Evolutionary conservation across 2,113 vertebrate species (phyloP), one percentile per base, ranked within the genome.

Genomic region (Oceanodroma tethys): DNA sequence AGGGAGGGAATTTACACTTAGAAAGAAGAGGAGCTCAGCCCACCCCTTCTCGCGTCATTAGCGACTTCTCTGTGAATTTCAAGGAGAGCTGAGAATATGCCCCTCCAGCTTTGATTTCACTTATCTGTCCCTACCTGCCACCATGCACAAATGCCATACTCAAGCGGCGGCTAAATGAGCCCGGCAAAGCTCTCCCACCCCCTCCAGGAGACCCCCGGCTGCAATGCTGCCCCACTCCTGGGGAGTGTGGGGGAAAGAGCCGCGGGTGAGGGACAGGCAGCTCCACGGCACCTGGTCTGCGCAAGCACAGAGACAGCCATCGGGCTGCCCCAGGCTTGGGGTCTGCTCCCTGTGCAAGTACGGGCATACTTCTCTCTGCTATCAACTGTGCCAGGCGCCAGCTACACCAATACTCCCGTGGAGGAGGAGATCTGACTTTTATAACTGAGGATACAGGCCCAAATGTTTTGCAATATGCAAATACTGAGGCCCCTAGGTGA

Each of bases 61-160:
- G 42, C 52, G 1, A 89, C 67, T 89, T 84, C 89, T 68, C 70
- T 62, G 48, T 43, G 92, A 95, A 96, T 91, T 87, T 91, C 70
- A 94, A 94, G 88, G 29, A 88, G 66, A 85, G 80, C n/a, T 55
- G 87, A 94, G 88, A 95, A 83, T 81, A 85, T 6, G 2, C 70
- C 84, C 70, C 81, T 94, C 42, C 70, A 56, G 67, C 88, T 93
- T 82, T 92, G 73, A 91, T 91, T 95, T 68, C 59, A 65, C 43
- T 91, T 75, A 70, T 43, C 60, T 32, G 17, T 75, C 63, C 50
- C 56, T 73, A 90, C 65, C 62, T 45, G 38, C 73, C 34, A 63
- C 87, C 48, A 13, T 0, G 40, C 2, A 2, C 58, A 65, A 79
- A 85, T 4, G 32, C 81, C 62, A 23, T 27, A 47, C 34, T 66